Percentiles rank a stretch among this genome's conserved stretches.
These are phyloP conservation scores for Drosophila niveifrons DNA, from an alignment of 2,888 invertebrate species.

Conservation along the genomic window DNA sequence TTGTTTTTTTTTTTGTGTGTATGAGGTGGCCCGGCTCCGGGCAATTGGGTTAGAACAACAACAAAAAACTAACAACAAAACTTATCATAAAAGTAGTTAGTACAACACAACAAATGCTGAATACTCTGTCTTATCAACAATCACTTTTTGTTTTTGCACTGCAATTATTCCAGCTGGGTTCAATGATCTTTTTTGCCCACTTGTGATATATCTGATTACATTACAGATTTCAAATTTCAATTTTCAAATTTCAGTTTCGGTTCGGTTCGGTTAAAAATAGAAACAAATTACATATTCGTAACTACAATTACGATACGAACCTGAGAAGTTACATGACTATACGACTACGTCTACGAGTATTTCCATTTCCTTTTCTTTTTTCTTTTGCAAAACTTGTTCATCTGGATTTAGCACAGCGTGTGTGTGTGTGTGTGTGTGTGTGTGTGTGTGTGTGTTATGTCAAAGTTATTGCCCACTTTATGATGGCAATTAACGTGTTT, in stretches of 20 bases:
- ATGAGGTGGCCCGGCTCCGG: conserved; percentile 40
- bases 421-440: conserved; percentile 13
- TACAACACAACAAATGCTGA: conserved; percentile 15
- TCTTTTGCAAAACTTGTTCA: conserved; percentile 5
- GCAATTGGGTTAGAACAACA: conserved; percentile 47
- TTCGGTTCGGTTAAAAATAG: conserved; percentile 5
- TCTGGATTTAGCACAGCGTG: conserved; percentile 1
- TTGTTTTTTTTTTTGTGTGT: no score
- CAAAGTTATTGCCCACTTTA: conserved; percentile 1
- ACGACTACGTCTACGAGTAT: no score
- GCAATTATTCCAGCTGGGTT: conserved; percentile 22
- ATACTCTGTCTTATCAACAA: conserved; percentile 29
- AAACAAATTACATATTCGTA: conserved; percentile 20
- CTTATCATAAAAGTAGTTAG: conserved; percentile 18
- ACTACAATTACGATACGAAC: conserved; percentile 13
- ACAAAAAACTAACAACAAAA: conserved; percentile 1
- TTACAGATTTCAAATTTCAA: conserved; percentile 34
- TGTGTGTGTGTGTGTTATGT: conserved; percentile 7
- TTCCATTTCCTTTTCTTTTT: conserved; percentile 2
- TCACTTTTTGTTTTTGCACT: conserved; percentile 9
- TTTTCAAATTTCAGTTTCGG: no score
- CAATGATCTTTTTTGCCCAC: conserved; percentile 37
- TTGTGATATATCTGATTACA: conserved; percentile 37
- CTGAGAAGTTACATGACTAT: conserved; percentile 8
- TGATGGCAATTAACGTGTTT: conserved; percentile 21